Percentiles rank a stretch among this genome's conserved stretches.
Conservation (phyloP, 1,140 invertebrate genomes). For the Zaprionus tsacasi region DNA sequence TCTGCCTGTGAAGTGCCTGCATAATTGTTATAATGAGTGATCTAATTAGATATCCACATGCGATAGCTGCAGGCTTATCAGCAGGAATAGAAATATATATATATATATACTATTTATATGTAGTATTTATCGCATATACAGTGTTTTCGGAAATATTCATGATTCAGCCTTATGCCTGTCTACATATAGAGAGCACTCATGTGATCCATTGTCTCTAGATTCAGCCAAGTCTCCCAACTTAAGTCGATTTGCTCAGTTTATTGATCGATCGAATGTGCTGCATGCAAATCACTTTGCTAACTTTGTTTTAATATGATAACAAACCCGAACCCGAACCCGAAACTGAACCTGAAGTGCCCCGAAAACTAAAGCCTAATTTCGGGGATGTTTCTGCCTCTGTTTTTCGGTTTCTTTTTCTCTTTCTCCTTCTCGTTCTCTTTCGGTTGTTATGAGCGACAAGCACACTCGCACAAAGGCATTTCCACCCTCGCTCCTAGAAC, state of each 20-base stretch:
- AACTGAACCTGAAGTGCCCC: not conserved
- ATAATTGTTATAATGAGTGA: constrained; percentile 12
- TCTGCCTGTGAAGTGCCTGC: constrained; percentile 5
- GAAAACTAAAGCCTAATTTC: constrained; percentile 70
- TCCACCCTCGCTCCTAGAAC: constrained; percentile 56
- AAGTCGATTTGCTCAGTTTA: constrained; percentile 15
- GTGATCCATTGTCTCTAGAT: constrained; percentile 31
- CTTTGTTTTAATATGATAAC: constrained; percentile 63
- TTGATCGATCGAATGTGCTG: constrained; percentile 32
- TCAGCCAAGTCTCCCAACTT: not conserved
- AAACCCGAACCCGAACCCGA: constrained; percentile 14
- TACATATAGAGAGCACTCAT: not conserved
- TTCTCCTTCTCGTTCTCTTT: constrained; percentile 9
- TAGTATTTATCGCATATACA: not conserved
- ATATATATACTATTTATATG: not conserved
- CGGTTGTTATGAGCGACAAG: constrained; percentile 62
- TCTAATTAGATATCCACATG: constrained; percentile 12
- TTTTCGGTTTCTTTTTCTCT: not conserved
- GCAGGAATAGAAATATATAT: not conserved
- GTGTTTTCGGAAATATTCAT: not conserved
- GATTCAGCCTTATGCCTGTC: constrained; percentile 6
- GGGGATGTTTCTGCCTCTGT: constrained; percentile 61
- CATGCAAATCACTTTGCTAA: constrained; percentile 38
- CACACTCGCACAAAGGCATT: constrained; percentile 27
- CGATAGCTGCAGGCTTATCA: not conserved